Evolutionary conservation across 1,140 invertebrate species (phyloP), one percentile per base, ranked within the genome.

Genomic region (Vanessa atalanta): DNA sequence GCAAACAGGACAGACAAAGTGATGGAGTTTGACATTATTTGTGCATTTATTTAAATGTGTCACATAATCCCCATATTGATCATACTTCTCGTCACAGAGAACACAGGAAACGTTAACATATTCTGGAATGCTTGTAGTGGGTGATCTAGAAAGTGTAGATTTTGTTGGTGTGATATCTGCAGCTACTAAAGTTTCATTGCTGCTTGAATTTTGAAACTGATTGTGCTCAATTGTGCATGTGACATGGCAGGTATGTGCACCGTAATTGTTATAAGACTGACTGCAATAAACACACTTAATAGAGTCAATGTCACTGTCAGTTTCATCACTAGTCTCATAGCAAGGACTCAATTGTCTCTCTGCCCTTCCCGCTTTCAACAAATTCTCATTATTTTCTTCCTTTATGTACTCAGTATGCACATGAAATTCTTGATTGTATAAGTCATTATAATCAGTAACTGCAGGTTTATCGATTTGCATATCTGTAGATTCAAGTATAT

Each of bases 241-340:
- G 0, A 91, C 88, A 72, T 85, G 84, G 61, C 91, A 93, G 60
- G 77, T 87, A 57, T 93, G 91, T 8, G 81, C 81, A 13, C 88
- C 89, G 65, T 82, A 76, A 50, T 84, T 85, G 65, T 84, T 85
- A 65, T 93, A 88, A 0, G 88, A 87, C 67, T 93, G 77, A 78
- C 81, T 90, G 70, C 91, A 93, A 65, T 89, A 89, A 9, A 85
- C 86, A 85, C 91, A 93, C 77, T 88, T 91, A 15, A 93, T 82
- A 1, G 89, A 93, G 69, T 91, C 91, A 68, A 91, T 82, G 75
- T 93, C 91, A 83, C 89, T 93, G 63, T 93, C 91, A 68, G 91
- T 93, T 69, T 91, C 91, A 86, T 93, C 91, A 81, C 91, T 93
- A 15, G 79, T 84, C 77, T 90, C 88, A 64, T 86, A 82, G 77